Evolutionary conservation across 2,113 vertebrate species (phyloP).

Genomic region (Scartelaos histophorus): DNA sequence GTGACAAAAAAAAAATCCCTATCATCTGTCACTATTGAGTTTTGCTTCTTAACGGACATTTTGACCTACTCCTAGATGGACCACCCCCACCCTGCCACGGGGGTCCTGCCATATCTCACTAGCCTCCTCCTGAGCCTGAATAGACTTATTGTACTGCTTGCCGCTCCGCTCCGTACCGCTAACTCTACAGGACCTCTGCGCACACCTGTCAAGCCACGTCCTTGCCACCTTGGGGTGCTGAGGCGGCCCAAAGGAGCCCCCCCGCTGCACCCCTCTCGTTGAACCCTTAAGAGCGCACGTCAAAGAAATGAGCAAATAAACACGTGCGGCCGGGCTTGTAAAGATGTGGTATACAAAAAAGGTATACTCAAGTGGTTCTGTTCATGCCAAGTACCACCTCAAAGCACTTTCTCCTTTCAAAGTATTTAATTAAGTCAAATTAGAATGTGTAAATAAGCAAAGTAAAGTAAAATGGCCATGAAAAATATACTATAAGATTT

Average conservation of each 20-base stretch:
- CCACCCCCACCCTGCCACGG: conserved; percentile 46
- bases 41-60: conserved; percentile 64
- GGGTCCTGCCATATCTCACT: conserved; percentile 70
- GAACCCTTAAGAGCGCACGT: conserved; percentile 36
- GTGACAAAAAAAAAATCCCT: neutral
- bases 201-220: conserved; percentile 75
- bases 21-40: conserved; percentile 32
- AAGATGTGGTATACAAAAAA: conserved; percentile 12
- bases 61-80: conserved; percentile 56
- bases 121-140: conserved; percentile 69
- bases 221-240: conserved; percentile 63
- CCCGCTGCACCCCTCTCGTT: conserved; percentile 54
- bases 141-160: conserved; percentile 67
- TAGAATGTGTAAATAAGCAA: neutral
- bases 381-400: neutral
- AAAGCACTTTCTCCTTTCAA: neutral
- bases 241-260: conserved; percentile 63
- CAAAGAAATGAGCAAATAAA: conserved; percentile 52
- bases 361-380: neutral
- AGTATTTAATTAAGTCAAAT: neutral
- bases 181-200: conserved; percentile 46
- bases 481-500: neutral
- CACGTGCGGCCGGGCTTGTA: conserved; percentile 6
- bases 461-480: neutral
- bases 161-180: conserved; percentile 39